A percentile compares a stretch with the other conserved stretches of the same genome.
These are phyloP conservation scores for Zaprionus bogoriensis DNA, from an alignment of 2,888 invertebrate species.

Conservation along the genomic window DNA sequence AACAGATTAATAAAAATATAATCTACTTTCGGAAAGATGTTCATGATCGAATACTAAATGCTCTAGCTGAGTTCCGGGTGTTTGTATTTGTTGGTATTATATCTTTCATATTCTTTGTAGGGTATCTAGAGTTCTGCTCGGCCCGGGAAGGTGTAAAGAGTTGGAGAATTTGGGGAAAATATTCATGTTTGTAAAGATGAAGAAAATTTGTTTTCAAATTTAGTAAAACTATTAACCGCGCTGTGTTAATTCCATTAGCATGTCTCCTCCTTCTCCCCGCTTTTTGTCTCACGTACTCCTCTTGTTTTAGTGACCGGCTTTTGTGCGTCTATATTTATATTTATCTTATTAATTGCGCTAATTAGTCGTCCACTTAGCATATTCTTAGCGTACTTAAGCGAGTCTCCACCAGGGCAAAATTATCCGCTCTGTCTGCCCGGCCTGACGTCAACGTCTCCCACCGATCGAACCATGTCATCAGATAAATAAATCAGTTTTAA, in stretches of 20 bases:
- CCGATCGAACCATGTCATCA: slow-evolving; percentile 49
- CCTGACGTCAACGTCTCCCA: slow-evolving; percentile 40
- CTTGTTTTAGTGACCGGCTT: slow-evolving; percentile 56
- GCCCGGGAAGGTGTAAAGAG: no score
- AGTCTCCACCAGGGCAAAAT: neutral
- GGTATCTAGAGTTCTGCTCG: neutral
- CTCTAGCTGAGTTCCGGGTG: no score
- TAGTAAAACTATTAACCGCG: slow-evolving; percentile 75
- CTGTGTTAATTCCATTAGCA: slow-evolving; percentile 76
- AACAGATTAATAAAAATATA: slow-evolving; percentile 48
- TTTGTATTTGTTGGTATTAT: no score
- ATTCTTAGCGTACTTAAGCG: slow-evolving; percentile 63
- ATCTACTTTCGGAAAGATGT: no score
- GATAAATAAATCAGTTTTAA: slow-evolving; percentile 68
- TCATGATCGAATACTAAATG: no score
- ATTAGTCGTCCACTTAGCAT: slow-evolving; percentile 71
- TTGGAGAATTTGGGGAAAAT: neutral
- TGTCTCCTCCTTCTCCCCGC: slow-evolving; percentile 5
- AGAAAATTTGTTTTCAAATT: slow-evolving; percentile 67
- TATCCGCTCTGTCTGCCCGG: slow-evolving; percentile 21
- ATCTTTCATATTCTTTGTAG: neutral
- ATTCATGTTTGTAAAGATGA: slow-evolving; percentile 34
- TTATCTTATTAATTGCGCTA: slow-evolving; percentile 69
- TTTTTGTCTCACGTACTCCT: slow-evolving; percentile 1
- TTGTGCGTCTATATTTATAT: slow-evolving; percentile 44